Evolutionary conservation across 30 jellyfish, hydroid and myxozoan genomes (phyloP), one percentile per base, ranked within the genome.

Genomic region (Mastigias papua): DNA sequence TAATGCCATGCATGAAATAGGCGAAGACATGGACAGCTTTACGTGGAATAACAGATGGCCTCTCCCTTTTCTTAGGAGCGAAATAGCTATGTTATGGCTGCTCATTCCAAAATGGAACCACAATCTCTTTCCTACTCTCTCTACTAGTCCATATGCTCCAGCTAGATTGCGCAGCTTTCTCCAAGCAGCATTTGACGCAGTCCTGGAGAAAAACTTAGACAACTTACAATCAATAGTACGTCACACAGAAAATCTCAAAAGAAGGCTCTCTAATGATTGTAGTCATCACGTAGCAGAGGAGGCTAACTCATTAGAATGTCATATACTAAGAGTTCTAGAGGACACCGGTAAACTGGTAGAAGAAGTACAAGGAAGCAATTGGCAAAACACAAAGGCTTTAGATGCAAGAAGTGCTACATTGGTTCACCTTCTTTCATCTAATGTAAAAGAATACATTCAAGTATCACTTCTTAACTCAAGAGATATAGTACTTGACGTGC

Each of bases 11-110:
- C 62, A 49, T 1, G 27, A 48, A 27, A 76, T 76, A 76, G 26
- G 49, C 1, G 31, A 49, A 33, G 87, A 76, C 29, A 30, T 61
- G 31, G 75, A 54, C 23, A 48, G 76, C 22, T 76, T 25, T 31
- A 30, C 26, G 0, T 76, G 87, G 87, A 42, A 76, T 32, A 48
- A 35, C n/a, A 35, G 25, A 23, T 27, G 3, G 31, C 87, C 74
- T 20, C 32, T 51, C n/a, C 87, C 87, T 0, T 27, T 61, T 27
- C 26, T 25, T 1, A 49, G 87, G 25, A 76, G 50, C 32, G 74
- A 48, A 2, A 21, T 76, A 0, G 75, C 87, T 48, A 54, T 76
- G 74, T 34, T 76, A 22, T 76, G 87, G 87, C 75, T 76, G 8
- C 62, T 54, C 50, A 28, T 76, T 8, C 87, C 87, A 0, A 17